These are phyloP conservation scores for Torymus tubicola DNA, from an alignment of 2,888 invertebrate species.

Conservation along the genomic window DNA sequence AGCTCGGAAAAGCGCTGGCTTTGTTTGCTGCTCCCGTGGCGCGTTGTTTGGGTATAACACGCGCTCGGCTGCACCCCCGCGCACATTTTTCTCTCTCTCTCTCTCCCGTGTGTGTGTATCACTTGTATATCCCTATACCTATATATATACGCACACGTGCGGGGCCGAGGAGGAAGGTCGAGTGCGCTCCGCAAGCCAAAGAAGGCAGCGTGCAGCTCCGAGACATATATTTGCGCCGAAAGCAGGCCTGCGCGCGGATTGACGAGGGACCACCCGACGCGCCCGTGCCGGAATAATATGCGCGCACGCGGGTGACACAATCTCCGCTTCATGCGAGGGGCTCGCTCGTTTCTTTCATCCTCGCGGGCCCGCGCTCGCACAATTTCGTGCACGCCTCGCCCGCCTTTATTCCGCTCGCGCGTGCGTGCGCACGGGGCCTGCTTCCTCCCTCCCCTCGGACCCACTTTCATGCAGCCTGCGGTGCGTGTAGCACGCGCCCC, in stretches of 20 bases:
- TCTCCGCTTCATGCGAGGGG: conserved; percentile 1
- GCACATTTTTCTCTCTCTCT: too few relatives aligned
- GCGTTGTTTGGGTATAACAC: too few relatives aligned
- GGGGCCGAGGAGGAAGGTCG: not conserved
- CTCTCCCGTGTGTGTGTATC: too few relatives aligned
- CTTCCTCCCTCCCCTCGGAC: not conserved
- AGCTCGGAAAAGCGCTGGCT: too few relatives aligned
- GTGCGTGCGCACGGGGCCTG: not conserved
- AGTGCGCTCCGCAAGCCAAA: not conserved
- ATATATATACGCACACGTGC: too few relatives aligned
- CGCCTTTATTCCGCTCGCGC: conserved; percentile 27
- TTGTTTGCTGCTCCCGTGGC: too few relatives aligned
- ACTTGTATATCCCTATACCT: too few relatives aligned
- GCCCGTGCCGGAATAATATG: conserved; percentile 47
- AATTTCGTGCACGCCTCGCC: not conserved
- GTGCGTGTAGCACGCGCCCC: conserved; percentile 40
- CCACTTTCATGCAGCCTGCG: conserved; percentile 25
- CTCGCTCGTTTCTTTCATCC: not conserved
- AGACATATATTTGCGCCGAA: conserved; percentile 11
- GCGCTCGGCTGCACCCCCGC: too few relatives aligned
- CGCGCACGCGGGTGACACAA: conserved; percentile 19
- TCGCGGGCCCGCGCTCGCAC: not conserved
- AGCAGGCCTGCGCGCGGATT: not conserved
- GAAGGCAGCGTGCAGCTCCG: not conserved
- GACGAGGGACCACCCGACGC: conserved; percentile 55